Evolutionary conservation across 1,140 invertebrate genomes (phyloP).

Genomic region (Uloborus diversus): DNA sequence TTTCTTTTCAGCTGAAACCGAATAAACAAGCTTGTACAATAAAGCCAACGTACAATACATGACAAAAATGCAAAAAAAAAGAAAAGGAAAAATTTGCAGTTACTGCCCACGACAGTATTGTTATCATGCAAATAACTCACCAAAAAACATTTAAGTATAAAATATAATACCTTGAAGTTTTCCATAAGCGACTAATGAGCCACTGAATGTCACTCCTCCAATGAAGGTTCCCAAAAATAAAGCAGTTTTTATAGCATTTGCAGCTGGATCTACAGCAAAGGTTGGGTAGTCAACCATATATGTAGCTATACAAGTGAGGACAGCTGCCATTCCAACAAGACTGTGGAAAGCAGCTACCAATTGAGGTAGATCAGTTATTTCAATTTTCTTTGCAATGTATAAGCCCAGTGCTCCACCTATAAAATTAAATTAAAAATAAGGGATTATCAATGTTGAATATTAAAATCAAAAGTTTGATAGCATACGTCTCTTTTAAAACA

Average conservation of each 20-base stretch:
- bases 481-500: no score
- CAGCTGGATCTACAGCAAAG: constrained; percentile 84
- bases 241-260: constrained; percentile 85
- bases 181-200: constrained; percentile 88
- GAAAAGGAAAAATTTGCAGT: no score
- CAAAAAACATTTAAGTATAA: no score
- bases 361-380: constrained; percentile 90
- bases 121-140: no score
- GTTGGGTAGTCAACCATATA: constrained; percentile 84
- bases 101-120: no score
- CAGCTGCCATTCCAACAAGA: constrained; percentile 86
- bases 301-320: constrained; percentile 84
- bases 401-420: constrained; percentile 73
- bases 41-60: no score
- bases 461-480: no score
- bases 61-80: no score
- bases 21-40: no score
- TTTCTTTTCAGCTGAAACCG: no score
- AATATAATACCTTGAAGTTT: constrained; percentile 86
- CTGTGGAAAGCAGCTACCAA: constrained; percentile 90
- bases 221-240: constrained; percentile 90
- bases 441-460: background rate
- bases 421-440: background rate
- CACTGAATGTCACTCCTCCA: constrained; percentile 89
- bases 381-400: constrained; percentile 80